Evolutionary conservation across 2,888 invertebrate species (phyloP).

Genomic region (Drosophila gaucha): DNA sequence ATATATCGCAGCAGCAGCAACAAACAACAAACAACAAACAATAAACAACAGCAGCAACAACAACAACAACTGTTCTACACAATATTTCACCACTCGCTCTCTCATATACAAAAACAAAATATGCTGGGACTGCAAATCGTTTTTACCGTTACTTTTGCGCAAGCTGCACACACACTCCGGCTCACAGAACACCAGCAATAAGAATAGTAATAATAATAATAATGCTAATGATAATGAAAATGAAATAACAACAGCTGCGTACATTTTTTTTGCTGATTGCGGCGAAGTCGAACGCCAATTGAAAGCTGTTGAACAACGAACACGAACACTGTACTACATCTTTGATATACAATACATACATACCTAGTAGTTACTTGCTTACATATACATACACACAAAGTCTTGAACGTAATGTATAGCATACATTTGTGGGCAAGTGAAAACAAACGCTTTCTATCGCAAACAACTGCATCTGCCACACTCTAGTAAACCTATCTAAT

Average conservation of each 20-base stretch:
- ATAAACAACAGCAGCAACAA: conserved; percentile 18
- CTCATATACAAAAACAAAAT: conserved; percentile 24
- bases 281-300: conserved; percentile 26
- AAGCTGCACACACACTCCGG: conserved; percentile 38
- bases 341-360: conserved; percentile 17
- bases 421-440: conserved; percentile 70
- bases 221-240: conserved; percentile 23
- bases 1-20: conserved; percentile 42
- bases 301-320: conserved; percentile 65
- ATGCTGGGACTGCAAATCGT: conserved; percentile 39
- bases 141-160: conserved; percentile 48
- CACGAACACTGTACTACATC: conserved; percentile 67
- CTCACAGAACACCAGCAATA: conserved; percentile 26
- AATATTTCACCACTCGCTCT: conserved; percentile 11
- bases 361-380: conserved; percentile 17
- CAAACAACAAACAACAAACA: conserved; percentile 11
- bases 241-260: not conserved
- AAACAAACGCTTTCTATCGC: conserved; percentile 21
- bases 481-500: conserved; percentile 4
- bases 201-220: conserved; percentile 10
- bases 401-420: conserved; percentile 60
- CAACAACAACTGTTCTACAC: conserved; percentile 11
- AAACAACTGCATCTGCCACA: conserved; percentile 18
- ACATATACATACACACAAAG: conserved; percentile 9
- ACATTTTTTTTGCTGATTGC: not conserved